Evolutionary conservation across 2,113 vertebrate species (phyloP), one percentile per base, ranked within the genome.

Genomic region (Gymnocephalus cernua): DNA sequence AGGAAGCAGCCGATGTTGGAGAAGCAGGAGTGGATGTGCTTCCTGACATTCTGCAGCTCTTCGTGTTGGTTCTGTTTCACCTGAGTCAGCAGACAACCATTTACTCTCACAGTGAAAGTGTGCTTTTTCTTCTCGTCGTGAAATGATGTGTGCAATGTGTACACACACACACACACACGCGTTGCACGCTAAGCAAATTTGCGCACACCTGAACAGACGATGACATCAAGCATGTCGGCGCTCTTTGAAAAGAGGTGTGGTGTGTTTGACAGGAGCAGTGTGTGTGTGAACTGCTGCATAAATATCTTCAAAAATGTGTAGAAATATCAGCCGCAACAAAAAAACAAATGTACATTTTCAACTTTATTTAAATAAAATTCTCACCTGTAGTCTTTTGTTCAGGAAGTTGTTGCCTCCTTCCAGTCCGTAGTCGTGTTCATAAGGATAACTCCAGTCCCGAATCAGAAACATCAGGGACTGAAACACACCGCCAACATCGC

Each of bases 1-100:
- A 98, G 95, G 83, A 98, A 98, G 87, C 97, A 97, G 93, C 86
- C 91, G 70, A 97, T 96, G 2, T 85, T 96, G 50, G 95, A 96
- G 91, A 98, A 98, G 86, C 97, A 98, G 0, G 97, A 96, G 88
- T 97, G 96, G 71, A 98, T 97, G 93, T 98, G 97, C 80, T 96
- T 97, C 68, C 97, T 95, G 12, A 98, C 97, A 0, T 96, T 97
- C 94, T 98, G 97, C 83, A 98, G 90, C 91, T 98, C 97, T 81
- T 98, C 96, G 0, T 98, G 97, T 56, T 98, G 97, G 80, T 96
- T 95, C 68, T 95, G 94, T 63, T 96, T 97, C 51, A 98, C 96
- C 97, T 98, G 88, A 6, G 21, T 48, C 6, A 38, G 72, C 44
- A 63, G 29, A 59, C 1, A 56, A 54, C 21, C 45, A 38, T 12